phyloP scores from a whole-genome alignment of 2,888 invertebrate species.

The Drosophila pseudotakahashii region DNA sequence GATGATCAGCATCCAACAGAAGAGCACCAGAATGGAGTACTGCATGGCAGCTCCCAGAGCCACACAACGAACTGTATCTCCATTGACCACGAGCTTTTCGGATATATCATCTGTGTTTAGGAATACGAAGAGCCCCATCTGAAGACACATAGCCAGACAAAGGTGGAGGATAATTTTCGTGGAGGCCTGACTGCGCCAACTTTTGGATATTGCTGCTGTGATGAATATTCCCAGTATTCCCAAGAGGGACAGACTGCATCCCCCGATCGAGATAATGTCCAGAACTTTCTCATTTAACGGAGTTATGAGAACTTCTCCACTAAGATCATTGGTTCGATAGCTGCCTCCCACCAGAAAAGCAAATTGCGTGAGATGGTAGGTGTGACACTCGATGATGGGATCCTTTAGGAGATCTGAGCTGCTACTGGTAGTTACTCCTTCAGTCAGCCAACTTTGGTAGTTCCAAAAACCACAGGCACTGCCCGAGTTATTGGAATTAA shows the following conservation, averaged over 20 bases:
- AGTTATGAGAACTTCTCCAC: conserved; percentile 76
- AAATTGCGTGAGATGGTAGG: conserved; percentile 87
- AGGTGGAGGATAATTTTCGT: conserved; percentile 88
- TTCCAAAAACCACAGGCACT: conserved; percentile 87
- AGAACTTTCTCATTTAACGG: conserved; percentile 85
- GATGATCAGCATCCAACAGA: conserved; percentile 90
- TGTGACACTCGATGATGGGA: conserved; percentile 84
- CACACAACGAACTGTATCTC: conserved; percentile 84
- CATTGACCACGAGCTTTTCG: conserved; percentile 60
- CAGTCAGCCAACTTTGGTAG: conserved; percentile 86
- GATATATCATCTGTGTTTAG: conserved; percentile 79
- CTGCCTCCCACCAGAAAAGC: conserved; percentile 85
- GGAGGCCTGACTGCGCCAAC: conserved; percentile 87
- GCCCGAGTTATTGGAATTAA: conserved; percentile 40
- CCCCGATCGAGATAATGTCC: conserved; percentile 87
- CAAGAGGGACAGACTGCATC: conserved; percentile 86
- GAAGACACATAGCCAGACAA: conserved; percentile 87
- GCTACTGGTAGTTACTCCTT: conserved; percentile 84
- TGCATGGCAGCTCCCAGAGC: conserved; percentile 87
- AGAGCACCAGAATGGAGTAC: conserved; percentile 88
- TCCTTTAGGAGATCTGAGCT: conserved; percentile 45
- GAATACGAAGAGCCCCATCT: conserved; percentile 85
- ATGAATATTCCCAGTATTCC: conserved; percentile 86
- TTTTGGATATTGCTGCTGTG: conserved; percentile 86
- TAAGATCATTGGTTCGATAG: conserved; percentile 77